These are phyloP conservation scores for Bujurquina vittata DNA, from an alignment of 2,113 vertebrate genomes.

Conservation along the genomic window DNA sequence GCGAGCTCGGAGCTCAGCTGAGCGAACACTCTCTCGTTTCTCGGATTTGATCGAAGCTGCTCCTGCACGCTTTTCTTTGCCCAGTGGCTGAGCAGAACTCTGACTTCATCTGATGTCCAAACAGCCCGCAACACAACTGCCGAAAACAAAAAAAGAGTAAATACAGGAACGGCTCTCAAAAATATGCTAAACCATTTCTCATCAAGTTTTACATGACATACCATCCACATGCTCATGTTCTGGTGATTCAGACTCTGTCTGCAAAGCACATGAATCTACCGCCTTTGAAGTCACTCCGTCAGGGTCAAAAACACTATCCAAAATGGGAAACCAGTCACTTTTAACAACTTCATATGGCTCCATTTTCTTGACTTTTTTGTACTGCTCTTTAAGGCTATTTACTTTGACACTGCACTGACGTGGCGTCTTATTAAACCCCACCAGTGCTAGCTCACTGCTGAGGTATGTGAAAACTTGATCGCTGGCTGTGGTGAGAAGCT, in stretches of 20 bases:
- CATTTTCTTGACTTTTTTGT: neutral
- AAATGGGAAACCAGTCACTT: constrained; percentile 38
- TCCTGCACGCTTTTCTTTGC: constrained; percentile 16
- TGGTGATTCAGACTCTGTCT: neutral
- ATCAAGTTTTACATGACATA: neutral
- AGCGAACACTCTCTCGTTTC: constrained; percentile 17
- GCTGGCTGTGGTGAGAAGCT: neutral
- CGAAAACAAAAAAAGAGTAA: neutral
- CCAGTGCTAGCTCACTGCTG: constrained; percentile 29
- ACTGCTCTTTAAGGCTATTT: constrained; percentile 25
- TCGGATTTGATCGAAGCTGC: constrained; percentile 2
- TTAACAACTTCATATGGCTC: neutral
- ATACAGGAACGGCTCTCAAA: neutral
- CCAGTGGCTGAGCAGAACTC: constrained; percentile 24
- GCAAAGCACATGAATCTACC: neutral
- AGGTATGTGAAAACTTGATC: constrained; percentile 6
- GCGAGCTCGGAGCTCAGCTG: constrained; percentile 41
- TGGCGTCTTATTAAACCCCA: constrained; percentile 33
- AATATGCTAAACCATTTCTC: rapidly evolving
- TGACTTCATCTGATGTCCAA: constrained; percentile 46
- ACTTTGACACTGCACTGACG: constrained; percentile 32
- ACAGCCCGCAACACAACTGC: neutral
- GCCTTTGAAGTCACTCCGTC: neutral
- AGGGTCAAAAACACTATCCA: constrained; percentile 22
- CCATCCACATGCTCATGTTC: neutral